Evolutionary conservation across 2,113 vertebrate species (phyloP), one percentile per base, ranked within the genome.

Genomic region (Leptosomus discolor): DNA sequence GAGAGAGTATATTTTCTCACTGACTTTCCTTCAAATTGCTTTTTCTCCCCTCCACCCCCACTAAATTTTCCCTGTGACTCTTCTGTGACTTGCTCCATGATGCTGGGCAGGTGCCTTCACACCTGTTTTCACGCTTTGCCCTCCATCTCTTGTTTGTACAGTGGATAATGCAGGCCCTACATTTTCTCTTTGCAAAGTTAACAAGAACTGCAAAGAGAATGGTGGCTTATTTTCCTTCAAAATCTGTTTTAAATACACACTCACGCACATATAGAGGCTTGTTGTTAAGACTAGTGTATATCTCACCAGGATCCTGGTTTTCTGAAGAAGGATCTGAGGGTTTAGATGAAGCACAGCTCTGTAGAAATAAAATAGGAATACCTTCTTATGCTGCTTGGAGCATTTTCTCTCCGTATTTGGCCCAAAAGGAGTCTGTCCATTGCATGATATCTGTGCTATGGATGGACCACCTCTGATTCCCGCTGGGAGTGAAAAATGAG

Each of bases 121-220:
- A 36, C 15, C 8, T 0, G 0, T 2, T 76, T 86, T 60, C 41
- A 39, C 14, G 34, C 30, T 45, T 50, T 54, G 34, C 14, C 34
- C 5, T 79, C 30, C 36, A 15, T 37, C 8, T 3, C 18, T 80
- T 36, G 6, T 48, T 41, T 60, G 36, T 39, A 17, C 36, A 48
- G 50, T 34, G 16, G 8, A 8, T 48, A 71, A 71, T 12, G 19
- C 6, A 67, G 43, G 27, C 32, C 30, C 15, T 32, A 30, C 2
- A 8, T 60, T 60, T 85, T 71, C 50, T 36, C 13, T 79, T 64
- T 81, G 32, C 26, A 60, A 63, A 45, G 6, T 46, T 45, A 82
- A 73, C 23, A 89, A 30, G 21, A 85, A 56, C 20, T 39, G 15
- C 17, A 79, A 63, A 68, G 5, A 2, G 41, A 65, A 65, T 12